These are phyloP conservation scores for Mionectes macconnelli DNA, from an alignment of 2,113 vertebrate species.

Conservation along the genomic window DNA sequence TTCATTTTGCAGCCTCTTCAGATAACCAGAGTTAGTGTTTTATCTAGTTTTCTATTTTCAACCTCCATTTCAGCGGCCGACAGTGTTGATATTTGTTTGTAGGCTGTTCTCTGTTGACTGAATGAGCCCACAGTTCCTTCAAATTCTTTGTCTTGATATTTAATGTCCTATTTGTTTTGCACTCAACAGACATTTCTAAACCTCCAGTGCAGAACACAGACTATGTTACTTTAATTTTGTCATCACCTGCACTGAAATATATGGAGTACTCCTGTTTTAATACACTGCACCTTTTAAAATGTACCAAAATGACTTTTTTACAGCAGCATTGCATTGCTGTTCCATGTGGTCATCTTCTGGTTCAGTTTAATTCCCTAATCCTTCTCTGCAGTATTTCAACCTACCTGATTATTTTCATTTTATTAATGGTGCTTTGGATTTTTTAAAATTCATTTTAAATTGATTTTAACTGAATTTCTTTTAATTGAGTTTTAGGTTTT, in stretches of 20 bases:
- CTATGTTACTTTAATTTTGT: neutral
- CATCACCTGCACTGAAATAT: neutral
- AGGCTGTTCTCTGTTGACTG: neutral
- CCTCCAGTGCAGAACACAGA: neutral
- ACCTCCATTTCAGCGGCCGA: neutral
- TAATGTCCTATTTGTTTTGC: neutral
- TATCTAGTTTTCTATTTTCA: neutral
- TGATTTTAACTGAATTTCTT: neutral
- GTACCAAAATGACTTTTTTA: neutral
- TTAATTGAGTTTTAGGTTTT: neutral
- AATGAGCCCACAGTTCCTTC: neutral
- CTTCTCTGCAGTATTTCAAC: neutral
- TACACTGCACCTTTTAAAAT: neutral
- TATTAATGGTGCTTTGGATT: neutral
- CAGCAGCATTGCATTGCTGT: neutral
- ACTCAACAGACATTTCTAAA: neutral
- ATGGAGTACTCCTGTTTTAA: neutral
- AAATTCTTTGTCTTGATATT: neutral
- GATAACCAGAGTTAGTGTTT: neutral
- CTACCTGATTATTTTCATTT: neutral
- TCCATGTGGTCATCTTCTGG: neutral
- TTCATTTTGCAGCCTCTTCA: neutral
- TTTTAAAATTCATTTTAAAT: neutral
- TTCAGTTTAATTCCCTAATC: neutral
- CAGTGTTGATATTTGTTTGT: neutral